These are phyloP conservation scores for Ptychobarbus kaznakovi DNA, from an alignment of 2,797 vertebrate genomes.

Conservation along the genomic window DNA sequence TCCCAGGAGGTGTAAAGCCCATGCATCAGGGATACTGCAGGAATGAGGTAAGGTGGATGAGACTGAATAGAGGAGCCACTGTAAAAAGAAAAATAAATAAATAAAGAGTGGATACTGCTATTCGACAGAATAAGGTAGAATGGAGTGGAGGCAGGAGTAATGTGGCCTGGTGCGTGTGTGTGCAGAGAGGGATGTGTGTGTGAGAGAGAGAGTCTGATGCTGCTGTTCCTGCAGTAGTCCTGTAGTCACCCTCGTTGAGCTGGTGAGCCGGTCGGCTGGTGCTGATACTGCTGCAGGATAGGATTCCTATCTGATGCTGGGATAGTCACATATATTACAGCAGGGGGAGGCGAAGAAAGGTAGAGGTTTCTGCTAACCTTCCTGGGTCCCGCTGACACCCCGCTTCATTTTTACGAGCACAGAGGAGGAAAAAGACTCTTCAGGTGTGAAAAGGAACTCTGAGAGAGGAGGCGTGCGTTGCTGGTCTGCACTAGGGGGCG, in stretches of 20 bases:
- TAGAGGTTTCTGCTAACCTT: constrained; percentile 46
- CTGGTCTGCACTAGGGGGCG: constrained; percentile 19
- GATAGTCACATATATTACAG: constrained; percentile 51
- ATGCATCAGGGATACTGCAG: constrained; percentile 32
- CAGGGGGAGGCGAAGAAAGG: constrained; percentile 18
- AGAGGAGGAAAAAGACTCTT: constrained; percentile 54
- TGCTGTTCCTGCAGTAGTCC: constrained; percentile 66
- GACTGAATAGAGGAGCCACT: constrained; percentile 10
- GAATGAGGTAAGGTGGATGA: constrained; percentile 23
- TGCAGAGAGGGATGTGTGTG: neutral
- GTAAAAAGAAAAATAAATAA: neutral
- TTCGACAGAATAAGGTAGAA: constrained; percentile 88
- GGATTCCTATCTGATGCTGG: constrained; percentile 64
- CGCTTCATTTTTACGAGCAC: constrained; percentile 52
- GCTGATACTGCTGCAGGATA: constrained; percentile 63
- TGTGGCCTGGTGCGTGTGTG: constrained; percentile 75
- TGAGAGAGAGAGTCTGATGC: constrained; percentile 54
- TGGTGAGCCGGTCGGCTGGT: constrained; percentile 65
- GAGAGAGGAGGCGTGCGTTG: constrained; percentile 25
- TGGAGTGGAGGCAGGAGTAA: constrained; percentile 76
- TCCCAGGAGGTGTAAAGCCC: constrained; percentile 6
- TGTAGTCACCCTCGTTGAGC: constrained; percentile 64
- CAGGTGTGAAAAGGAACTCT: constrained; percentile 54
- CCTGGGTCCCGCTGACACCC: constrained; percentile 3
- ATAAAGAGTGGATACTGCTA: constrained; percentile 71